Base-by-base conservation (phyloP, 2,888 invertebrate species). In the Tenodera sinensis region DNA sequence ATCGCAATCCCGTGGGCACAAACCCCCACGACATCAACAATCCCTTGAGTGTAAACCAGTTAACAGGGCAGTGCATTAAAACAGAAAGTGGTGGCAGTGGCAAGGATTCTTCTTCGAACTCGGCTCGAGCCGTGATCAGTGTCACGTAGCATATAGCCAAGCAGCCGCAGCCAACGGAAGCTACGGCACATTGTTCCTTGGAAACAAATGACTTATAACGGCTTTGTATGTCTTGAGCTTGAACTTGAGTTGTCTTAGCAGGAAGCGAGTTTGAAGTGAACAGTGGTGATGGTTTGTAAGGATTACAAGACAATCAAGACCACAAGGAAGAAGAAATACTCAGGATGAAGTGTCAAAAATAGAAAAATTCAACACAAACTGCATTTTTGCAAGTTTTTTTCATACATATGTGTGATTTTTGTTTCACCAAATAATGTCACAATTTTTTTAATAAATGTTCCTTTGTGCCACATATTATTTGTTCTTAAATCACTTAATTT, bases 21-120 rank as follows among this genome's bases (percentile, higher is more conserved):
- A 98, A 98, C 94, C 98, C 98, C 83, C 96, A 97, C 92, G 98
- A 98, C 94, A 96, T 97, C 91, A 98, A 98, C 94, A 98, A 98
- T 94, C 98, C 98, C 89, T 94, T 98, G 84, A 98, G 97, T 93
- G 97, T 98, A 90, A 98, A 98, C 92, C 98, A 98, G 94, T 94
- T 98, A 91, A 98, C 97, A 90, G 97, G 97, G 91, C 96, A 96
- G 93, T 94, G 93, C 92, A 93, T 93, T 92, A 93, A 93, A 91
- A 93, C 93, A 91, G 93, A 93, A 85, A 83, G 85, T 83, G 90
- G 90, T 54, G 85, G 87, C 84, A 90, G 90, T 71, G 87, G 88
- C 20, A 89, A 90, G 82, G 90, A 90, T 85, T 89, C 90, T 54
- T 88, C 89, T 83, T 89, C 89, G 34, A 88, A 89, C 81, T 87